phyloP scores from a whole-genome alignment of 2,113 vertebrate species.

The Barnardius zonarius region DNA sequence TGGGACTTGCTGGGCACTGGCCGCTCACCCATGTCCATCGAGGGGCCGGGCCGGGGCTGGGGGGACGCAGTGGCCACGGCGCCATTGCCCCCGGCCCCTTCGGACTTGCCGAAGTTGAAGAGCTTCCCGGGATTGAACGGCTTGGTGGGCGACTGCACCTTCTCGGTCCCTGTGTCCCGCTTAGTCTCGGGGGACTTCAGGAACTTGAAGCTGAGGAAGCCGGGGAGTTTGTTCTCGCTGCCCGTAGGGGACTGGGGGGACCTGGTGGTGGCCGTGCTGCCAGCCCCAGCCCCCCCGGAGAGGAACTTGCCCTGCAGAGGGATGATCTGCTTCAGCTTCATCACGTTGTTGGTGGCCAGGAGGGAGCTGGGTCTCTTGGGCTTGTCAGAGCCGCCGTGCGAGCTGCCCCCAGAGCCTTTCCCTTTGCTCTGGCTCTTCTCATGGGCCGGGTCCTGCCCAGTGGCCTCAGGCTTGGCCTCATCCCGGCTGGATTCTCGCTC shows the following conservation, averaged over 20 bases:
- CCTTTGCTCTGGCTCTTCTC: conserved; percentile 85
- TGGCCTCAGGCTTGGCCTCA: conserved; percentile 75
- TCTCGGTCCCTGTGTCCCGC: conserved; percentile 82
- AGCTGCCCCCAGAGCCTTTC: conserved; percentile 48
- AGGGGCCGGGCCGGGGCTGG: conserved; percentile 18
- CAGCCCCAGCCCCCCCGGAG: conserved; percentile 48
- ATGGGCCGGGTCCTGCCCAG: conserved; percentile 75
- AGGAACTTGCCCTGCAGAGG: conserved; percentile 92
- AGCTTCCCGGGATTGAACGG: conserved; percentile 91
- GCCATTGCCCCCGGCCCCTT: conserved; percentile 73
- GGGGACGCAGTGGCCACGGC: background rate
- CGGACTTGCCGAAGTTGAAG: conserved; percentile 85
- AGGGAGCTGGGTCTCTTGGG: conserved; percentile 93
- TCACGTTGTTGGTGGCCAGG: conserved; percentile 93
- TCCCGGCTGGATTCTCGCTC: conserved; percentile 82
- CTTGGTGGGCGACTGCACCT: conserved; percentile 92
- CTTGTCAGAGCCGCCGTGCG: conserved; percentile 77
- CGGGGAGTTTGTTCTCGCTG: conserved; percentile 88
- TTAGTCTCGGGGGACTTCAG: conserved; percentile 91
- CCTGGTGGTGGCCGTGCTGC: conserved; percentile 61
- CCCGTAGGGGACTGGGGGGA: conserved; percentile 87
- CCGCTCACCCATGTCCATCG: conserved; percentile 41
- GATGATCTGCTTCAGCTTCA: conserved; percentile 97
- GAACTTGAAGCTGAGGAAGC: conserved; percentile 95
- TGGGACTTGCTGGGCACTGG: conserved; percentile 57